Evolutionary conservation across 2,888 invertebrate genomes (phyloP), one percentile per base, ranked within the genome.

Genomic region (Nephrocerus scutellatus): DNA sequence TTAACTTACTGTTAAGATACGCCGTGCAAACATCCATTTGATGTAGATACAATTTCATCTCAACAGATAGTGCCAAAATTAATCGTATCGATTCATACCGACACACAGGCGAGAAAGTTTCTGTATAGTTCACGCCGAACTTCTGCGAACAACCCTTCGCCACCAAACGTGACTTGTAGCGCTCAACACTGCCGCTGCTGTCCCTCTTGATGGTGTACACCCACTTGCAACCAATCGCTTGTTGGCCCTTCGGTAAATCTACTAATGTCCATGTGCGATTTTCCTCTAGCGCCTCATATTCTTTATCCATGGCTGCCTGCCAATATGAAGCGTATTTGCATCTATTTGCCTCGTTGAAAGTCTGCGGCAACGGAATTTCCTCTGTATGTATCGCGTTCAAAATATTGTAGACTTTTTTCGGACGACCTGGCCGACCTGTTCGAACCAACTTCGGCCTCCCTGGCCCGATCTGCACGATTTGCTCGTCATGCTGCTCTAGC

Each of bases 171-270:
- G 45, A 43, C 22, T 47, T 48, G n/a, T 40, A 41, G 10, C 38
- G 41, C 7, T 43, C 33, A 6, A 52, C 16, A 8, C 28, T 19
- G 12, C 47, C 48, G 23, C 44, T 25, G 18, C 36, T 33, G 23
- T 49, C 41, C 2, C 29, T 13, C 22, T 51, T 51, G 21, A 46
- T 24, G 7, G 29, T 39, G 15, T 29, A 52, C 0, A 49, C 49
- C 51, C 51, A 53, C n/a, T 46, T 48, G 18, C 40, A 48, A 1
- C 40, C 44, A 32, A 51, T 44, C 2, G 44, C 33, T 13, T 41
- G 29, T 15, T 41, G 35, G 9, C 35, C 46, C 4, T 29, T 5
- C 18, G 48, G 44, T 9, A 45, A 32, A 15, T 47, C 43, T 5
- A 35, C 38, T 21, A 49, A 18, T 9, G 38, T 30, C 47, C 48